These are phyloP conservation scores for Aspidiotus rigidus DNA, from an alignment of 2,888 invertebrate species.

Conservation along the genomic window DNA sequence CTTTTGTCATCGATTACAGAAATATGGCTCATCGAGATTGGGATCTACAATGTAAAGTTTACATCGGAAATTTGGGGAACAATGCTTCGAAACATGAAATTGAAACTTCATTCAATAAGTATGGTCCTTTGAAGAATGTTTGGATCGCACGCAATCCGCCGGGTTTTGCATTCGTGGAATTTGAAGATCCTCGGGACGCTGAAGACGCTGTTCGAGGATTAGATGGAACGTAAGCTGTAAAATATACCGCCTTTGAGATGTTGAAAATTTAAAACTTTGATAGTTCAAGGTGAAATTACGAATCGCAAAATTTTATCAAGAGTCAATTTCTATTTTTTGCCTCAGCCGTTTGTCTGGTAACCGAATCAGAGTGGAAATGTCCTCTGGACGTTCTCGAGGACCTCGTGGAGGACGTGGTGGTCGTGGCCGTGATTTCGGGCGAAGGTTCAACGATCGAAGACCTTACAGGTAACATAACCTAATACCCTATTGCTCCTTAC, in stretches of 20 bases:
- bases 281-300: background rate
- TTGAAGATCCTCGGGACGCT: constrained; percentile 78
- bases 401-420: constrained; percentile 39
- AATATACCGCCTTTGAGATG: background rate
- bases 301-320: background rate
- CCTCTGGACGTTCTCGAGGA: constrained; percentile 68
- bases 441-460: constrained; percentile 31
- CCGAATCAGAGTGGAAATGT: constrained; percentile 87
- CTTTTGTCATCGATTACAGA: background rate
- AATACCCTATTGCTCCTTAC: background rate
- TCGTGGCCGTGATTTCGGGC: constrained; percentile 33
- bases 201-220: constrained; percentile 75
- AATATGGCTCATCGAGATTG: constrained; percentile 55
- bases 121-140: constrained; percentile 79
- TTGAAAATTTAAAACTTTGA: no score
- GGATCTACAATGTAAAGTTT: constrained; percentile 83
- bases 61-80: constrained; percentile 83
- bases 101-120: constrained; percentile 77
- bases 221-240: constrained; percentile 64
- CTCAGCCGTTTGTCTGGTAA: constrained; percentile 74
- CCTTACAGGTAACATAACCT: constrained; percentile 25
- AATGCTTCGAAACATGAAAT: constrained; percentile 84
- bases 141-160: constrained; percentile 92
- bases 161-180: constrained; percentile 84
- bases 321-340: background rate